phyloP scores from a whole-genome alignment of 2,113 vertebrate genomes.

The Salvator merianae region DNA sequence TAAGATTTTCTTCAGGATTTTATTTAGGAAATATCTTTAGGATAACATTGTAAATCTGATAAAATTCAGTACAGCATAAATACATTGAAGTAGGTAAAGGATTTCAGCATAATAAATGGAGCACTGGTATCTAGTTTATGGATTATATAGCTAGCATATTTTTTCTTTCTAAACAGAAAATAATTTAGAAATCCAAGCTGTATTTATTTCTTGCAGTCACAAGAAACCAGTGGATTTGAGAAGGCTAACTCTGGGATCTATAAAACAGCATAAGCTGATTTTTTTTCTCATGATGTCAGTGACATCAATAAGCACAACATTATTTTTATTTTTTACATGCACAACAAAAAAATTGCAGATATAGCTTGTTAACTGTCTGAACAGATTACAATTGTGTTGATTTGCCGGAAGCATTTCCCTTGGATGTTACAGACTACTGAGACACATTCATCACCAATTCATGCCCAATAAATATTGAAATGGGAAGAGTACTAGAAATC shows the following conservation, averaged over 20 bases:
- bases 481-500: neutral
- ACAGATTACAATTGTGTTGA: neutral
- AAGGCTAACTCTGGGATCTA: neutral
- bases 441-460: neutral
- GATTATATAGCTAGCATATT: neutral
- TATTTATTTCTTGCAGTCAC: fast-evolving
- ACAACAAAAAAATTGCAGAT: neutral
- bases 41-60: neutral
- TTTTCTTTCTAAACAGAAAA: constrained; percentile 12
- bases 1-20: neutral
- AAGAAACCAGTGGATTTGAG: neutral
- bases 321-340: neutral
- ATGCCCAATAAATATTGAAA: neutral
- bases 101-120: constrained; percentile 7
- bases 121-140: fast-evolving
- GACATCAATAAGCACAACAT: neutral
- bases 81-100: neutral
- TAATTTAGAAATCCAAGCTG: neutral
- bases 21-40: neutral
- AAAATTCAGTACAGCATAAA: neutral
- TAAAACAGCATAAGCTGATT: neutral
- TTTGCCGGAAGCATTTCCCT: constrained; percentile 16
- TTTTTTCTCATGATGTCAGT: neutral
- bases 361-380: neutral
- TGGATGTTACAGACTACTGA: neutral